A percentile compares a stretch with the other conserved stretches of the same genome.
phyloP scores from a whole-genome alignment of 2,797 vertebrate genomes.

The Corythornis leucogaster region DNA sequence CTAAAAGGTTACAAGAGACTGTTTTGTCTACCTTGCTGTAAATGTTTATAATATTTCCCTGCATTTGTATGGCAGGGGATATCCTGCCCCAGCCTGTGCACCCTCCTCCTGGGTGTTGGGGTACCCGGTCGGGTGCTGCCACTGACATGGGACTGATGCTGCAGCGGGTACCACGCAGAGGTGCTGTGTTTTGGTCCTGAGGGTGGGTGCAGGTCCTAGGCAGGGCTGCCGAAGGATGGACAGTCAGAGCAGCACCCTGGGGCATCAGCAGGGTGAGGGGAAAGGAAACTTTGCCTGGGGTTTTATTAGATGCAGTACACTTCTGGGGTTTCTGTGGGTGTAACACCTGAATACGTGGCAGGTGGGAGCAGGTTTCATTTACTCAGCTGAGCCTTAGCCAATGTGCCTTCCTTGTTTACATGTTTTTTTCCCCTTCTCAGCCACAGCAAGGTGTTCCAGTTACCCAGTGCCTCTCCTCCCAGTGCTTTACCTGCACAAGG shows the following conservation, averaged over 20 bases:
- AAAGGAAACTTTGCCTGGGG: not conserved
- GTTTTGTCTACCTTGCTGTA: conserved; percentile 76
- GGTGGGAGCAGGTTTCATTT: not conserved
- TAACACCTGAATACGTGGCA: not conserved
- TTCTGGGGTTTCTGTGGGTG: not conserved
- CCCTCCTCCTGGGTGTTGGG: fast-evolving
- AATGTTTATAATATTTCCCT: conserved; percentile 71
- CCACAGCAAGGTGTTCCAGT: fast-evolving
- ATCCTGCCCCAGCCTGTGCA: not conserved
- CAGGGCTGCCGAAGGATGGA: not conserved
- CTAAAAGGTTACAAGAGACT: conserved; percentile 74
- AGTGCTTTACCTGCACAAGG: fast-evolving
- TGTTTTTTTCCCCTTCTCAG: not conserved
- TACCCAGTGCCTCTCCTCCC: not conserved
- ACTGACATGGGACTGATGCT: fast-evolving
- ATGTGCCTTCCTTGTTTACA: fast-evolving
- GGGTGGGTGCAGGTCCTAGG: not conserved
- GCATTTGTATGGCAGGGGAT: conserved; percentile 25
- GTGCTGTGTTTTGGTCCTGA: not conserved
- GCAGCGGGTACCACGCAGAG: fast-evolving
- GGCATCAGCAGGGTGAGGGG: not conserved
- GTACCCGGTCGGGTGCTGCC: not conserved
- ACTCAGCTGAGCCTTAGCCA: not conserved
- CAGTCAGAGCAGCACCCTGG: not conserved
- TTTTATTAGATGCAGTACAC: not conserved